A percentile compares a stretch with the other conserved stretches of the same genome.
Evolutionary conservation across 2,797 vertebrate genomes (phyloP).

Genomic region (Lagocephalus sceleratus): DNA sequence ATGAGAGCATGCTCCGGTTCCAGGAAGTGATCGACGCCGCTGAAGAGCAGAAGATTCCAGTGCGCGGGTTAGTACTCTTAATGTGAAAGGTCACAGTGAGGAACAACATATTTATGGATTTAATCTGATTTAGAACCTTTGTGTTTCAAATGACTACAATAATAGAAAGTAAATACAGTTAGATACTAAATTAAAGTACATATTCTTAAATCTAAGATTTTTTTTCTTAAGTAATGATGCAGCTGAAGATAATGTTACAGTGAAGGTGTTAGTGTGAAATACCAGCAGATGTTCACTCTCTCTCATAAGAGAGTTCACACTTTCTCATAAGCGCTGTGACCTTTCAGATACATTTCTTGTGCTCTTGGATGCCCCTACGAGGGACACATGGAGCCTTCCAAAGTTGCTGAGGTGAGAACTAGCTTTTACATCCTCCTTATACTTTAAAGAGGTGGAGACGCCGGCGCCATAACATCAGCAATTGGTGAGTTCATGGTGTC

Average conservation of each 20-base stretch:
- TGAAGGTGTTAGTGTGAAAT: too few species aligned
- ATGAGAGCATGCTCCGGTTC: conserved; percentile 91
- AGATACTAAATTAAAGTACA: too few species aligned
- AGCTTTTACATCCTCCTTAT: not conserved
- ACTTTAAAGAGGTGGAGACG: too few species aligned
- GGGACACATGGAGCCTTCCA: conserved; percentile 79
- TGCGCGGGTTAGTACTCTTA: conserved; percentile 82
- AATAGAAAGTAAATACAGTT: too few species aligned
- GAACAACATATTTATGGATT: too few species aligned
- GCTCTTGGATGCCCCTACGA: conserved; percentile 90
- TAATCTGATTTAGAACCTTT: conserved; percentile 26
- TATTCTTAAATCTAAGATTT: too few species aligned
- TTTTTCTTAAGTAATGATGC: too few species aligned
- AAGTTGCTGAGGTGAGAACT: conserved; percentile 86
- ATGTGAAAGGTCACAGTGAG: not conserved
- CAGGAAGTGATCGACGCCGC: conserved; percentile 84
- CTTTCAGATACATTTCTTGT: conserved; percentile 88
- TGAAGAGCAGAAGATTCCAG: conserved; percentile 83
- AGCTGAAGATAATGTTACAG: too few species aligned
- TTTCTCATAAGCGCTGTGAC: not conserved
- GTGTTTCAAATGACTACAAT: not conserved
- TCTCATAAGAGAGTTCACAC: too few species aligned
- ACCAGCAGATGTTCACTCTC: too few species aligned
- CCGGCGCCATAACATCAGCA: not conserved
- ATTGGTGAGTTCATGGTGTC: not conserved